Percentiles rank a stretch among this genome's conserved stretches.
Evolutionary conservation across 2,888 invertebrate genomes (phyloP).

Genomic region (Branchinecta sandiegonensis): DNA sequence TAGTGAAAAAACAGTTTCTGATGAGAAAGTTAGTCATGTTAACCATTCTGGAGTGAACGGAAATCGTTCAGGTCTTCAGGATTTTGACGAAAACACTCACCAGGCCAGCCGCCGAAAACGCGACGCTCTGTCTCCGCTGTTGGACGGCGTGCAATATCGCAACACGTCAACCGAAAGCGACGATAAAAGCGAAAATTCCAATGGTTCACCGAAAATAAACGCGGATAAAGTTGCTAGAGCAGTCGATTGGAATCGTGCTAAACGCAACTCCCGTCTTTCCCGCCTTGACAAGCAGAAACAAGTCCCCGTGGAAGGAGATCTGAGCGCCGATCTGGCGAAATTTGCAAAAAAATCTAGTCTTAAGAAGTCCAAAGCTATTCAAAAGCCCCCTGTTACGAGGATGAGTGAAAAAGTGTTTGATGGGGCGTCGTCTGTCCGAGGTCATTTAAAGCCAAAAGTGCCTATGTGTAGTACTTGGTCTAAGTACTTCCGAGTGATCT

Average conservation of each 20-base stretch:
- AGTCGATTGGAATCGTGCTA: neutral
- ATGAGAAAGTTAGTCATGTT: too few relatives aligned
- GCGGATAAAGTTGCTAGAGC: too few relatives aligned
- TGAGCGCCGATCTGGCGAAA: constrained; percentile 9
- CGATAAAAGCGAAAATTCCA: too few relatives aligned
- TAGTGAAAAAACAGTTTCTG: too few relatives aligned
- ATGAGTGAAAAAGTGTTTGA: neutral
- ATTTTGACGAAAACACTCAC: too few relatives aligned
- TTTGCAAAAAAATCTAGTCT: constrained; percentile 9
- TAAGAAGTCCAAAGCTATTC: neutral
- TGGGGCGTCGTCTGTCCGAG: neutral
- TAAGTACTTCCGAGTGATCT: neutral
- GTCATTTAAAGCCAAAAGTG: neutral
- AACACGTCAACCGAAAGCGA: too few relatives aligned
- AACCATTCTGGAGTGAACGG: too few relatives aligned
- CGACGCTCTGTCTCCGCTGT: too few relatives aligned
- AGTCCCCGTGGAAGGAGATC: neutral
- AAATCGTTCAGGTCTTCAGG: too few relatives aligned
- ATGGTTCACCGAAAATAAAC: too few relatives aligned
- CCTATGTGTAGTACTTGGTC: neutral
- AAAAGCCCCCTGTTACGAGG: neutral
- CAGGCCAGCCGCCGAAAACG: too few relatives aligned
- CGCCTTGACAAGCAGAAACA: neutral
- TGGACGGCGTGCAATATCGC: too few relatives aligned
- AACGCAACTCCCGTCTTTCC: neutral